Conservation (phyloP, 2,888 invertebrate genomes). For the Neria commutata region DNA sequence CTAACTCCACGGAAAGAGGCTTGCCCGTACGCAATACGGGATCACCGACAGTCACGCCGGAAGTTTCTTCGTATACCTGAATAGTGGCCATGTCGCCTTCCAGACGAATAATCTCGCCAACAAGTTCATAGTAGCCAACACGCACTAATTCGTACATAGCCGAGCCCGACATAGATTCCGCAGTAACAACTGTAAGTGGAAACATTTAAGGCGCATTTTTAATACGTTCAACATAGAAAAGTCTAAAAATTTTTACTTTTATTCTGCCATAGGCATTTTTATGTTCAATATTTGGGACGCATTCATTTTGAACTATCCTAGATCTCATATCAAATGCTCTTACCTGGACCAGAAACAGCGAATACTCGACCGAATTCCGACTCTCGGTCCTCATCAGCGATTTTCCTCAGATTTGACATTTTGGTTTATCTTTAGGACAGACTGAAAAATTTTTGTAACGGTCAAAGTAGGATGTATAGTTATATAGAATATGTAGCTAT, state of each 20-base stretch:
- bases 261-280: not conserved
- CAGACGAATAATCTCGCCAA: constrained; percentile 98
- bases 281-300: not conserved
- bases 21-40: constrained; percentile 98
- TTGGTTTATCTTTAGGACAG: not conserved
- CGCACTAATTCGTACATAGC: constrained; percentile 99
- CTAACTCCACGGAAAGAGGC: constrained; percentile 96
- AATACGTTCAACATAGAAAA: not conserved
- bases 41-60: constrained; percentile 99
- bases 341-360: constrained; percentile 98
- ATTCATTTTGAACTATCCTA: not conserved
- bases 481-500: too few relatives aligned
- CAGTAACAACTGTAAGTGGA: constrained; percentile 86
- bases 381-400: constrained; percentile 79
- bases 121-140: constrained; percentile 95
- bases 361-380: constrained; percentile 89
- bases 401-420: constrained; percentile 50
- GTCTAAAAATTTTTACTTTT: not conserved
- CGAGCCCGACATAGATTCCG: constrained; percentile 97
- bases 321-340: constrained; percentile 20
- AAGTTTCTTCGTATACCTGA: constrained; percentile 96
- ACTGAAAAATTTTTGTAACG: not conserved
- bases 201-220: not conserved
- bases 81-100: constrained; percentile 99
- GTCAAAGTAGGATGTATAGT: too few relatives aligned